A percentile compares a stretch with the other conserved stretches of the same genome.
Evolutionary conservation across 2,113 vertebrate genomes (phyloP).

Genomic region (Prunella fulvescens): DNA sequence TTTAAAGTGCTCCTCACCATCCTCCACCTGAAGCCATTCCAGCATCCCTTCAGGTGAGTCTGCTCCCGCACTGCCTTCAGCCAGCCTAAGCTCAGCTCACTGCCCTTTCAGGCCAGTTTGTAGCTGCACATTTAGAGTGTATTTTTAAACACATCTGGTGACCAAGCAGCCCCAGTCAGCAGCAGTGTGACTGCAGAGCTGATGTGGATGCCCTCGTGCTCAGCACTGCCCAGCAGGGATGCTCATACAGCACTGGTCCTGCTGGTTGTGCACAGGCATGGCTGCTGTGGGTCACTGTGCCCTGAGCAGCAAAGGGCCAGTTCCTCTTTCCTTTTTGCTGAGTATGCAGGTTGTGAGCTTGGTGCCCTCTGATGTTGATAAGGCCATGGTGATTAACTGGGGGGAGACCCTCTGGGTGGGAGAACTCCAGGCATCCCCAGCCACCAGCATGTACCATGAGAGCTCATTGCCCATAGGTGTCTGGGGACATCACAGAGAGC

Average conservation of each 20-base stretch:
- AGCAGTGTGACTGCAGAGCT: neutral
- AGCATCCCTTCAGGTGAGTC: neutral
- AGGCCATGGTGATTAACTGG: neutral
- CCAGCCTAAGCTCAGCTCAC: accelerated
- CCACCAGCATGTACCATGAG: accelerated
- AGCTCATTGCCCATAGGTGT: accelerated
- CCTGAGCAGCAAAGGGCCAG: neutral
- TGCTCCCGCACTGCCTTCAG: neutral
- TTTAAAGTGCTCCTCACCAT: neutral
- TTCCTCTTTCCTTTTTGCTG: neutral
- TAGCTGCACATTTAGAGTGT: neutral
- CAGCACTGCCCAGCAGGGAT: neutral
- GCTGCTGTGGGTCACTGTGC: neutral
- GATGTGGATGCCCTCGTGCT: accelerated
- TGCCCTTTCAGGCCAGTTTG: neutral
- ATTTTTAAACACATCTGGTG: neutral
- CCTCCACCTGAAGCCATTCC: neutral
- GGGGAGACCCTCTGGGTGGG: neutral
- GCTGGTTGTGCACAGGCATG: accelerated
- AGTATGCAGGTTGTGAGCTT: neutral
- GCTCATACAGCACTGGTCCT: accelerated
- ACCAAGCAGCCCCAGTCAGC: neutral
- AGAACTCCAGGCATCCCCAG: neutral
- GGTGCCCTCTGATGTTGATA: neutral
- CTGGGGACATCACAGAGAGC: neutral